These are phyloP conservation scores for Zenarchopterus dispar DNA, from an alignment of 2,797 vertebrate genomes.

Conservation along the genomic window DNA sequence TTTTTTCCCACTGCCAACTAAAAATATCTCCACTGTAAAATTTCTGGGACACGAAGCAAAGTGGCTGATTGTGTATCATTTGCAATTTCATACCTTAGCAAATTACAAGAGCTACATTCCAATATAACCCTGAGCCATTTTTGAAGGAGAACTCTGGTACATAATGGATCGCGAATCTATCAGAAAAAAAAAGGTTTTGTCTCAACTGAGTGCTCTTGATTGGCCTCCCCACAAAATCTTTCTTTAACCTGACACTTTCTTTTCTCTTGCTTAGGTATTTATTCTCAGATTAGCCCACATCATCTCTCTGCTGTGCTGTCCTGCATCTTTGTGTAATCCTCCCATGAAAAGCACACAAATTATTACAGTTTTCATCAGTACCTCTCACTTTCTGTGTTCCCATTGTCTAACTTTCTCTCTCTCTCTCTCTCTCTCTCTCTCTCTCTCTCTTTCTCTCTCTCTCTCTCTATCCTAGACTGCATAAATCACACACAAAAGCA, in stretches of 20 bases:
- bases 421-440: not conserved
- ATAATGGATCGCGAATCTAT: constrained; percentile 32
- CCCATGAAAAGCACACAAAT: constrained; percentile 44
- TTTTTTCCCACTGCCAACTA: constrained; percentile 8
- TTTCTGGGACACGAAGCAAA: constrained; percentile 10
- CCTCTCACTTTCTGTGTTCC: constrained; percentile 25
- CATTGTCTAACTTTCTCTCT: constrained; percentile 2
- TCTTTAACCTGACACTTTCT: constrained; percentile 43
- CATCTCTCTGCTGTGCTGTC: constrained; percentile 60
- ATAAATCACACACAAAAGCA: constrained; percentile 1
- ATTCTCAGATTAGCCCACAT: constrained; percentile 51
- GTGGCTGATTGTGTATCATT: constrained; percentile 16
- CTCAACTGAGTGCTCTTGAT: constrained; percentile 45
- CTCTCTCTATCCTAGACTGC: not conserved
- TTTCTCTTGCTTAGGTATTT: constrained; percentile 32
- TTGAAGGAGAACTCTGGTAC: constrained; percentile 11
- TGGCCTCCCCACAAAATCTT: constrained; percentile 37
- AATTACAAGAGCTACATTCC: constrained; percentile 16
- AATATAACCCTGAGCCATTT: constrained; percentile 20
- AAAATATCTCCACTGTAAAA: constrained; percentile 27
- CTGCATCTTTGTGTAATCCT: constrained; percentile 66
- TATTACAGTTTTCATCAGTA: constrained; percentile 50
- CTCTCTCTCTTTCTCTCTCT: constrained; percentile 1
- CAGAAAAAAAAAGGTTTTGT: constrained; percentile 35
- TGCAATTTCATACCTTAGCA: constrained; percentile 11